Percentiles rank a stretch among this genome's conserved stretches.
These are phyloP conservation scores for Zaprionus davidi DNA, from an alignment of 1,140 invertebrate species.

Conservation along the genomic window DNA sequence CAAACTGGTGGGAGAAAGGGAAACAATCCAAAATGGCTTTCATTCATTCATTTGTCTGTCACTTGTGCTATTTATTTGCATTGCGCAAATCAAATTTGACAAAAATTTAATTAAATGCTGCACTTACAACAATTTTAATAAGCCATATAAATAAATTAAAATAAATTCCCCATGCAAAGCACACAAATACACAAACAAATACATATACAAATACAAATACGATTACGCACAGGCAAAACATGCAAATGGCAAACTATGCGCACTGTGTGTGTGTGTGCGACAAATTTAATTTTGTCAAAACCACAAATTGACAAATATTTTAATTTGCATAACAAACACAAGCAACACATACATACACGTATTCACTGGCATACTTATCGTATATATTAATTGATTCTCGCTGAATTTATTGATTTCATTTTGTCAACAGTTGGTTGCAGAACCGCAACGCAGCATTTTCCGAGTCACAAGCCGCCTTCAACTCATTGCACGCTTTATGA, in stretches of 20 bases:
- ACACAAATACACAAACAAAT: conserved; percentile 30
- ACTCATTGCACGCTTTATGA: conserved; percentile 30
- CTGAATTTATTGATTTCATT: conserved; percentile 82
- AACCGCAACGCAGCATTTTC: conserved; percentile 45
- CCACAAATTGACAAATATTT: conserved; percentile 82
- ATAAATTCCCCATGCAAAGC: conserved; percentile 40
- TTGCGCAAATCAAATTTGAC: conserved; percentile 61
- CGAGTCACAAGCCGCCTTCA: conserved; percentile 44
- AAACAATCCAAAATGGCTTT: neutral
- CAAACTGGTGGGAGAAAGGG: no score
- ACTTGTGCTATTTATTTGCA: conserved; percentile 31
- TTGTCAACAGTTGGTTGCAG: conserved; percentile 72
- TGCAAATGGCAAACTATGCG: conserved; percentile 49
- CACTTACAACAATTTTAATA: conserved; percentile 75
- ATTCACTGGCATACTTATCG: conserved; percentile 14
- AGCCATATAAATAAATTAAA: conserved; percentile 75
- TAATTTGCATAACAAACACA: conserved; percentile 63
- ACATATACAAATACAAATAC: conserved; percentile 22
- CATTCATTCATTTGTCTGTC: conserved; percentile 14
- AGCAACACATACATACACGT: conserved; percentile 21
- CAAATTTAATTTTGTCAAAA: conserved; percentile 78
- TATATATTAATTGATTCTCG: conserved; percentile 79
- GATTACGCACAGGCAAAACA: conserved; percentile 7
- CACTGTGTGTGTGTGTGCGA: conserved; percentile 10
- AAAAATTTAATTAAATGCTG: conserved; percentile 77